These are phyloP conservation scores for Perizoma affinitatum DNA, from an alignment of 2,888 invertebrate genomes.

Conservation along the genomic window DNA sequence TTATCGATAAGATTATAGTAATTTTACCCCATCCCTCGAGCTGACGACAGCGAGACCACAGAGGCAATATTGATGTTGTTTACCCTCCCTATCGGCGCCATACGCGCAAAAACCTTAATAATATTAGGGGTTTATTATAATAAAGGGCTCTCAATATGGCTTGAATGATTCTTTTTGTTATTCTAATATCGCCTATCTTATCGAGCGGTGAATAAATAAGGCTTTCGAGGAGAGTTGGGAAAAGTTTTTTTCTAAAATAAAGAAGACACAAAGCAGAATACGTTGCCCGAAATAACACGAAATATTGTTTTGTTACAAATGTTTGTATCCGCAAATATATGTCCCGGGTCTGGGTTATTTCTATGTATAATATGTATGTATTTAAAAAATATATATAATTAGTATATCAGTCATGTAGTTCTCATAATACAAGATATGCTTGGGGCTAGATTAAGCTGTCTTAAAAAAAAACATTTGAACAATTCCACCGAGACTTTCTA, in stretches of 20 bases:
- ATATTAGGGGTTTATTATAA: constrained; percentile 51
- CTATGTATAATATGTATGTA: too few relatives aligned
- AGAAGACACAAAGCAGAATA: too few relatives aligned
- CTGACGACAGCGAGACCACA: constrained; percentile 38
- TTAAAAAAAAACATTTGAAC: too few relatives aligned
- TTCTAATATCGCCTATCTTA: constrained; percentile 36
- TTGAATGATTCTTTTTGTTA: constrained; percentile 36
- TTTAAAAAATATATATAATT: too few relatives aligned
- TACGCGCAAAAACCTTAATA: constrained; percentile 52
- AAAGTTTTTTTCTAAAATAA: constrained; percentile 1
- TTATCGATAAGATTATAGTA: constrained; percentile 12
- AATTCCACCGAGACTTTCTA: not conserved
- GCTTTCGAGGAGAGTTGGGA: constrained; percentile 1
- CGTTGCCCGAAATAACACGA: too few relatives aligned
- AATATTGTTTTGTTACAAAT: too few relatives aligned
- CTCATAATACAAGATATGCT: too few relatives aligned
- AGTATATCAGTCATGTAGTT: too few relatives aligned
- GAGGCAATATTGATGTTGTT: constrained; percentile 68
- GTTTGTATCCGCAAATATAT: too few relatives aligned
- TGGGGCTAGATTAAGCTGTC: too few relatives aligned
- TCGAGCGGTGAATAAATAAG: constrained; percentile 22
- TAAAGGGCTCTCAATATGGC: constrained; percentile 34
- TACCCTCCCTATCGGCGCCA: constrained; percentile 57
- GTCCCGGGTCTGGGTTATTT: too few relatives aligned
- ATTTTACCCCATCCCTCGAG: constrained; percentile 36